A percentile compares a stretch with the other conserved stretches of the same genome.
Evolutionary conservation across 2,113 vertebrate species (phyloP).

Genomic region (Oplegnathus fasciatus): DNA sequence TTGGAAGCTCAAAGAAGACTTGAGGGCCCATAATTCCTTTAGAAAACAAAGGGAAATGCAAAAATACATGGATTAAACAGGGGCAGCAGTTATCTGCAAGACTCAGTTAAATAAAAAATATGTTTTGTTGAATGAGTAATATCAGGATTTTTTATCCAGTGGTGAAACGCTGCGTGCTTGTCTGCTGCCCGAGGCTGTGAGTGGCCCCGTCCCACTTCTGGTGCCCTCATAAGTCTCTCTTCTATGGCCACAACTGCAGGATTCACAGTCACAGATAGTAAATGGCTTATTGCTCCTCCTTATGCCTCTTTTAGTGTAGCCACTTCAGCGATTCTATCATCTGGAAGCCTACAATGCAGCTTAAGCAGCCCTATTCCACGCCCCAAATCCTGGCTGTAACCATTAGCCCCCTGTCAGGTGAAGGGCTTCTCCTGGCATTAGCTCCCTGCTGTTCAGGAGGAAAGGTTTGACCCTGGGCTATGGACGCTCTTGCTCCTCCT

Average conservation of each 20-base stretch:
- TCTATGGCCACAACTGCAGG: conserved; percentile 7
- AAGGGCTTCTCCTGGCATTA: conserved; percentile 35
- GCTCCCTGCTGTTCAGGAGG: conserved; percentile 4
- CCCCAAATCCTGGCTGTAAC: conserved; percentile 5
- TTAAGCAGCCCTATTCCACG: neutral
- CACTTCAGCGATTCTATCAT: neutral
- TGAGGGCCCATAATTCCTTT: neutral
- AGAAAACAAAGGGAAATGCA: conserved; percentile 2
- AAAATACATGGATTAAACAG: neutral
- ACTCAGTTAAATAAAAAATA: conserved; percentile 7
- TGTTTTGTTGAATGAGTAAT: conserved; percentile 24
- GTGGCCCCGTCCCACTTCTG: conserved; percentile 9
- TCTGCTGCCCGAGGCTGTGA: conserved; percentile 22
- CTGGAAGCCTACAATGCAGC: neutral
- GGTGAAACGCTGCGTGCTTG: neutral
- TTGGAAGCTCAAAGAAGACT: neutral
- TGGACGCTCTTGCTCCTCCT: conserved; percentile 10
- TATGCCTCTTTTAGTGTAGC: conserved; percentile 10
- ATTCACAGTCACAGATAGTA: conserved; percentile 3
- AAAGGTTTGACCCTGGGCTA: conserved; percentile 33
- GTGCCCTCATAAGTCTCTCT: conserved; percentile 1
- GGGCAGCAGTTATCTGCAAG: neutral
- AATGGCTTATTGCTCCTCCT: conserved; percentile 10
- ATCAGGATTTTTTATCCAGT: neutral
- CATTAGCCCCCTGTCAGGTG: conserved; percentile 50